Conservation (phyloP, 2,113 vertebrate genomes). For the Scalopus aquaticus region DNA sequence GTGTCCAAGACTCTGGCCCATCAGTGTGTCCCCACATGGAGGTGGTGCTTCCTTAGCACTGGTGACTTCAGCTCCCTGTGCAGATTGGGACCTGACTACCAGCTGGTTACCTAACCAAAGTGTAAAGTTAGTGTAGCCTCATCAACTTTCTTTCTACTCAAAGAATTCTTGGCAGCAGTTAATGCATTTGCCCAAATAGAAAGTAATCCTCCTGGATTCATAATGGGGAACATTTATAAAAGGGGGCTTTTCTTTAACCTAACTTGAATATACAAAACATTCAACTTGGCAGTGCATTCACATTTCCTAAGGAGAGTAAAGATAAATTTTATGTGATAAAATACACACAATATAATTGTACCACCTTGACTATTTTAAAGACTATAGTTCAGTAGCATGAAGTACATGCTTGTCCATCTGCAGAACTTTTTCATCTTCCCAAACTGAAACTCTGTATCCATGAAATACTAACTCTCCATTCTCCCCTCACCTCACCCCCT, state of each 20-base stretch:
- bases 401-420: neutral
- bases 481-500: neutral
- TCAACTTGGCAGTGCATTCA: neutral
- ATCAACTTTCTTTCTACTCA: neutral
- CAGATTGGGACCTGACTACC: neutral
- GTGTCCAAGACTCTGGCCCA: fast-evolving
- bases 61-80: neutral
- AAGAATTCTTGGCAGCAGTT: conserved; percentile 10
- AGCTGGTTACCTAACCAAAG: neutral
- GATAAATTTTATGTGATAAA: neutral
- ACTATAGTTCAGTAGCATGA: neutral
- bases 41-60: neutral
- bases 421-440: neutral
- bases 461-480: neutral
- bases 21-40: neutral
- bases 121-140: neutral
- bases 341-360: neutral
- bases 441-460: neutral
- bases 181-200: neutral
- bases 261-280: neutral
- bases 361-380: neutral
- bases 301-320: neutral
- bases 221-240: neutral
- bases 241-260: neutral
- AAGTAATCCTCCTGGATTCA: neutral